Conservation (phyloP, 1,140 invertebrate species). For the Bombyx mori region DNA sequence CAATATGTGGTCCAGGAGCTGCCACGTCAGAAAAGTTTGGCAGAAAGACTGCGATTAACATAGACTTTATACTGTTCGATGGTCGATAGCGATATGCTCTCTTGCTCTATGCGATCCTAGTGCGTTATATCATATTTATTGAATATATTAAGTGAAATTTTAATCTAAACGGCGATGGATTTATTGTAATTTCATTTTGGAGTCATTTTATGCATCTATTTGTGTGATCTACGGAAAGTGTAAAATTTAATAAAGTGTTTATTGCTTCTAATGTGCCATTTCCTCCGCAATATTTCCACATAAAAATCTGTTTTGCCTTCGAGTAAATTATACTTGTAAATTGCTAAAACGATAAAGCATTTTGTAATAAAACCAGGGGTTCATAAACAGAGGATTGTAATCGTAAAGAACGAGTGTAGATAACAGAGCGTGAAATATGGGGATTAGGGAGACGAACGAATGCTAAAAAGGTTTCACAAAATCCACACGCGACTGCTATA, state of each 20-base stretch:
- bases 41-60: conserved; percentile 63
- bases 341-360: not conserved
- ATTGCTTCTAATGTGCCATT: not conserved
- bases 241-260: too few species aligned
- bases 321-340: not conserved
- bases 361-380: too few species aligned
- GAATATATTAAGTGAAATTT: not conserved
- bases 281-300: not conserved
- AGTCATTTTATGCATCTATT: too few species aligned
- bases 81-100: conserved; percentile 50
- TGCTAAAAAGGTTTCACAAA: too few species aligned
- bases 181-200: too few species aligned
- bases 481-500: too few species aligned
- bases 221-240: too few species aligned
- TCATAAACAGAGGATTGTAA: too few species aligned
- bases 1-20: conserved; percentile 97
- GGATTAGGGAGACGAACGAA: too few species aligned
- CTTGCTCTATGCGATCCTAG: conserved; percentile 36
- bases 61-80: conserved; percentile 61
- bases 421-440: too few species aligned
- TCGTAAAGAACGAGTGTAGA: too few species aligned
- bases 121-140: conserved; percentile 7
- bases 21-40: conserved; percentile 77
- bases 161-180: not conserved
- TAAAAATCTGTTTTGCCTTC: not conserved